Evolutionary conservation across 2,113 vertebrate genomes (phyloP), one percentile per base, ranked within the genome.

Genomic region (Gracilinanus agilis): DNA sequence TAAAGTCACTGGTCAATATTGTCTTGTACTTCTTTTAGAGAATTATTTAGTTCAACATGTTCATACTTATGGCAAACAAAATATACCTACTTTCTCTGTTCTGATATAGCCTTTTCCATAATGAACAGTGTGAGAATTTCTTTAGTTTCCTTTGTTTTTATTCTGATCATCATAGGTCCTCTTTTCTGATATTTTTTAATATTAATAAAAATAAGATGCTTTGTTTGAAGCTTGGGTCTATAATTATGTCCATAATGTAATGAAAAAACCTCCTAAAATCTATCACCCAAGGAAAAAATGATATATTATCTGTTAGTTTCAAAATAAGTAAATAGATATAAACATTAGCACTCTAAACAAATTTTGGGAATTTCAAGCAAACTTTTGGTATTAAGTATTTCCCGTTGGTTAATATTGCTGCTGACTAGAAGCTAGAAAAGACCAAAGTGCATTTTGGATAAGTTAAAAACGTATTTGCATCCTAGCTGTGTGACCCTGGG

Each of bases 171-270:
- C 54, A 34, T 92, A 94, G 94, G 90, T 93, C 90, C 88, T 55
- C 75, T 95, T 95, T 91, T 58, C 49, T 91, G 49, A n/a, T 12
- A 54, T 94, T 94, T 96, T 95, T 92, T 75, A 27, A 90, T 89
- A 92, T 94, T 61, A 54, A 92, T 91, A 90, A 89, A 94, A 34
- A 56, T 92, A 92, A 25, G 7, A 91, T 75, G 90, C 93, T 92
- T 44, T 61, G 44, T 44, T 55, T 91, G 1, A 56, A 6, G 34
- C 95, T 95, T 2, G 6, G 91, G n/a, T n/a, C 53, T 54, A 49
- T 95, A 96, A 97, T 93, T 97, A 96, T 54, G 96, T 96, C 96
- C 90, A 96, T 75, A 56, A 83, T 23, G 49, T 90, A 96, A 97
- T 97, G 92, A 98, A 92, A 96, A 54, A 25, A 27, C 67, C 90